A percentile compares a stretch with the other conserved stretches of the same genome.
Conservation (phyloP, 2,113 vertebrate genomes). For the Brachyhypopomus gauderio region DNA sequence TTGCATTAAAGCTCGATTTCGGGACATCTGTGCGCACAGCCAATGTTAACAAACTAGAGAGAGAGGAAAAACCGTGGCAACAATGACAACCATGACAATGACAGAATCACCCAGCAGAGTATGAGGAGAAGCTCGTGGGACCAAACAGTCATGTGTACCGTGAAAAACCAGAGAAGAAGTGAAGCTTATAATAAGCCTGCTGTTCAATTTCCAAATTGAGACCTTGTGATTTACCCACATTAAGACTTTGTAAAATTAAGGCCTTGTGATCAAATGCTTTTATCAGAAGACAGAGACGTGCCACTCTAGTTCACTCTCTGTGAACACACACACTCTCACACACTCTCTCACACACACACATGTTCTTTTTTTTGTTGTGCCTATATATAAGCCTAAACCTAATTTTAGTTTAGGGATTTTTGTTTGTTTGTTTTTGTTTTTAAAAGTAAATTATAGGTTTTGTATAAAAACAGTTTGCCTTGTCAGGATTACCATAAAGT, state of each 20-base stretch:
- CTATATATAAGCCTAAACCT: not conserved
- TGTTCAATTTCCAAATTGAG: slow-evolving; percentile 13
- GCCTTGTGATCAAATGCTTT: slow-evolving; percentile 17
- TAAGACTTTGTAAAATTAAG: too few species aligned
- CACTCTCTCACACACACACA: not conserved
- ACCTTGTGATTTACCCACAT: not conserved
- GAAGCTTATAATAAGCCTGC: not conserved
- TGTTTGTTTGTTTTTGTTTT: too few species aligned
- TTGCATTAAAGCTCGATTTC: slow-evolving; percentile 39
- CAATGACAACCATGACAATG: slow-evolving; percentile 31
- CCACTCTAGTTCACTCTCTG: too few species aligned
- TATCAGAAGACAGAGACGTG: not conserved
- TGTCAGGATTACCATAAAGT: too few species aligned
- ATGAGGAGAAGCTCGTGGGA: slow-evolving; percentile 36
- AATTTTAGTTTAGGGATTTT: too few species aligned
- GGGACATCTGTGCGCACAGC: slow-evolving; percentile 31
- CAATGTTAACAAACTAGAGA: slow-evolving; percentile 9
- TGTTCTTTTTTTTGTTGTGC: not conserved
- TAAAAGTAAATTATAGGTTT: too few species aligned
- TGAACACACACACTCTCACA: not conserved
- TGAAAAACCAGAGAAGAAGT: slow-evolving; percentile 13
- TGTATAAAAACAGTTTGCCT: too few species aligned
- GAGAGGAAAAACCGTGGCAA: not conserved
- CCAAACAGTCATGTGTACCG: slow-evolving; percentile 39
- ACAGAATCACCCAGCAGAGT: slow-evolving; percentile 12